Percentiles rank a stretch among this genome's conserved stretches.
phyloP scores from a whole-genome alignment of 2,113 vertebrate species.

The Phainopepla nitens region DNA sequence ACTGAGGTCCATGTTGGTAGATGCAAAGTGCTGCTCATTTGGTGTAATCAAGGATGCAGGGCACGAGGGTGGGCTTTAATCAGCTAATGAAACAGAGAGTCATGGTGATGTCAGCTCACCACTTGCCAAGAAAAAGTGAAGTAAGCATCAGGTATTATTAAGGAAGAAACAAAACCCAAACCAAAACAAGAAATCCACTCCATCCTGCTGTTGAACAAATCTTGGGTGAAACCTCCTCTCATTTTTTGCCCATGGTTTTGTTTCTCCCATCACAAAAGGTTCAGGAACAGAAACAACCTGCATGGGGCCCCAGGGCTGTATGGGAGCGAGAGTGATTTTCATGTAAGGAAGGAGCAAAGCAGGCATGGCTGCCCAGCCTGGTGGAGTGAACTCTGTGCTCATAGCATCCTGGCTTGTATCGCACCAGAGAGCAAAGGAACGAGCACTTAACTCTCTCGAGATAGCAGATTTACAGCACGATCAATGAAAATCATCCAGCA shows the following conservation, averaged over 20 bases:
- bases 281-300: not conserved
- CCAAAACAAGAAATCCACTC: not conserved
- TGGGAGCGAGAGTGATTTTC: not conserved
- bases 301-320: not conserved
- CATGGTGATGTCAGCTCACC: not conserved
- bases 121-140: not conserved
- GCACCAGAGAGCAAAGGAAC: rapidly evolving
- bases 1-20: rapidly evolving
- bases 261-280: not conserved
- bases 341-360: not conserved
- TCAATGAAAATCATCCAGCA: rapidly evolving
- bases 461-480: rapidly evolving
- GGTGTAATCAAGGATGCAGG: not conserved
- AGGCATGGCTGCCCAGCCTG: not conserved
- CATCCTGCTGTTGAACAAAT: not conserved
- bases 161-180: not conserved
- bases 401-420: rapidly evolving
- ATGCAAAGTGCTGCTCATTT: not conserved
- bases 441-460: rapidly evolving
- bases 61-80: not conserved
- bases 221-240: not conserved
- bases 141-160: not conserved
- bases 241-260: not conserved
- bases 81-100: not conserved
- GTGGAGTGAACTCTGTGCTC: not conserved